These are phyloP conservation scores for Cylas formicarius DNA, from an alignment of 1,140 invertebrate genomes.

Conservation along the genomic window DNA sequence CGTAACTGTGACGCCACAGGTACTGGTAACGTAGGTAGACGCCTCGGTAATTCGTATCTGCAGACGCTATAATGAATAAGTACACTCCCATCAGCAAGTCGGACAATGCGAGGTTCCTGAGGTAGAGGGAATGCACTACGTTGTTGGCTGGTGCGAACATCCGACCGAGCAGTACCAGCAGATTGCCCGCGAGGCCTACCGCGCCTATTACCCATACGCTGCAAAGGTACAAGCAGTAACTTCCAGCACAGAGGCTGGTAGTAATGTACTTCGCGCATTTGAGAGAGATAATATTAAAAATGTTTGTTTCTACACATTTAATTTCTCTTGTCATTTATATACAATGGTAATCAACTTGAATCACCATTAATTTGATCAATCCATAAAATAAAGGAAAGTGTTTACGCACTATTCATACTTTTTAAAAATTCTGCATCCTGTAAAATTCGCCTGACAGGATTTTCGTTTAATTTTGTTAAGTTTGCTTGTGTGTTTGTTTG, in stretches of 20 bases:
- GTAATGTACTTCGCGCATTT: background rate
- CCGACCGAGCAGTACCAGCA: constrained; percentile 56
- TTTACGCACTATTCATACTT: no score
- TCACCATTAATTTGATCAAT: no score
- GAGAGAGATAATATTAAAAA: background rate
- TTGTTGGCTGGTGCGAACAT: constrained; percentile 43
- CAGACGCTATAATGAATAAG: constrained; percentile 55
- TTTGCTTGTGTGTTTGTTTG: no score
- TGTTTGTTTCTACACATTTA: background rate
- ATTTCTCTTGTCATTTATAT: background rate
- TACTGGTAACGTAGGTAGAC: constrained; percentile 53
- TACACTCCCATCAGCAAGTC: constrained; percentile 65
- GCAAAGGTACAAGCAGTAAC: constrained; percentile 18
- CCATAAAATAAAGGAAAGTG: no score
- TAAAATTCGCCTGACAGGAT: no score
- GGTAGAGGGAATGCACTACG: constrained; percentile 53
- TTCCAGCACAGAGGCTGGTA: background rate
- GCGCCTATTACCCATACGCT: constrained; percentile 62
- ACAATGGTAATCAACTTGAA: background rate
- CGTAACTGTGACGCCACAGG: constrained; percentile 51
- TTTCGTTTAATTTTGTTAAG: no score
- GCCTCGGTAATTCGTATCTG: constrained; percentile 54
- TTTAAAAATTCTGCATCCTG: no score
- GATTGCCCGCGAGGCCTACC: constrained; percentile 55
- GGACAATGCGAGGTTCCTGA: constrained; percentile 58